A percentile compares a stretch with the other conserved stretches of the same genome.
phyloP scores from a whole-genome alignment of 1,140 invertebrate species.

The Solenopsis fugax region DNA sequence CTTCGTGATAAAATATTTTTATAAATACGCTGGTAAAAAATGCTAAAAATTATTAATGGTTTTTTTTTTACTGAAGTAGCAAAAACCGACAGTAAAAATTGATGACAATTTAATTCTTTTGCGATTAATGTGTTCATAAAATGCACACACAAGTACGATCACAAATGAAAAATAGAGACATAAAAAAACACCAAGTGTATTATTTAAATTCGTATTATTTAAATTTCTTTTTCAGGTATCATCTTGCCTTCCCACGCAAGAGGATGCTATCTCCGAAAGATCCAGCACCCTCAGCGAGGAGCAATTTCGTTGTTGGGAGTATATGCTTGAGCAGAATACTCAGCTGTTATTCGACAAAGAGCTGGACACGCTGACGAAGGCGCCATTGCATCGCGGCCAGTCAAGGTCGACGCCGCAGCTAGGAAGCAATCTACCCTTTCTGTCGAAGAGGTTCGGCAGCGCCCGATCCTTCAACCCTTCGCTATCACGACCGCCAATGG shows the following conservation, averaged over 20 bases:
- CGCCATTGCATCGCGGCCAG: conserved; percentile 84
- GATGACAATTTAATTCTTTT: neutral
- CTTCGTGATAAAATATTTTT: neutral
- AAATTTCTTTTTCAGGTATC: conserved; percentile 27
- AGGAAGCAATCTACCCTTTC: conserved; percentile 86
- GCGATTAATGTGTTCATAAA: neutral
- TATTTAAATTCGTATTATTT: neutral
- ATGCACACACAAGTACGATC: too few relatives aligned
- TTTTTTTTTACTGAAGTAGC: conserved; percentile 2
- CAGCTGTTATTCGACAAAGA: conserved; percentile 95
- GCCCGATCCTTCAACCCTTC: conserved; percentile 90
- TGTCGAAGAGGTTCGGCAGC: conserved; percentile 93
- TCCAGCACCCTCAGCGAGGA: conserved; percentile 91
- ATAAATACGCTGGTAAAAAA: neutral
- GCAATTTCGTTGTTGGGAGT: conserved; percentile 97
- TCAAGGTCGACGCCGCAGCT: conserved; percentile 85
- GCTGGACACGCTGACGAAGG: conserved; percentile 92
- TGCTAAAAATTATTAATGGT: neutral
- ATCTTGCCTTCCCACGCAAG: conserved; percentile 81
- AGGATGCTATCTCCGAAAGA: conserved; percentile 87
- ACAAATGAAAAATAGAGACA: neutral
- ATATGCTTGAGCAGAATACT: conserved; percentile 96
- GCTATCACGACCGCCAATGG: conserved; percentile 81
- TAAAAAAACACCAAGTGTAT: neutral
- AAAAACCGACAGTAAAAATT: conserved; percentile 9